Evolutionary conservation across 1,140 invertebrate genomes (phyloP).

Genomic region (Calycopis cecrops): DNA sequence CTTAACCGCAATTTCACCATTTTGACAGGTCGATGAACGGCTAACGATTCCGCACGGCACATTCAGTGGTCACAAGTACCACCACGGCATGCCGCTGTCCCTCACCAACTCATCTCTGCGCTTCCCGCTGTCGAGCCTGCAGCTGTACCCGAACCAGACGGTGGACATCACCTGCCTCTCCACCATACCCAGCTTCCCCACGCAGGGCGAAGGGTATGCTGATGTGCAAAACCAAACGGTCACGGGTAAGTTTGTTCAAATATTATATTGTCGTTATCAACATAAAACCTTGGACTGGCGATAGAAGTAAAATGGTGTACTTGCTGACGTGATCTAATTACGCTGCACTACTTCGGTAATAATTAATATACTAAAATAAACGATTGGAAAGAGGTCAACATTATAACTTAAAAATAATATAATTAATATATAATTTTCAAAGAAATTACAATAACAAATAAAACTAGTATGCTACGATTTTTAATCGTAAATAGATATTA

Average conservation of each 20-base stretch:
- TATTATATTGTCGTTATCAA: too few relatives aligned
- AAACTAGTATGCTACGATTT: too few relatives aligned
- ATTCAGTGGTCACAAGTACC: conserved; percentile 45
- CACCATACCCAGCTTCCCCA: conserved; percentile 82
- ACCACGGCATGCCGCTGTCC: conserved; percentile 55
- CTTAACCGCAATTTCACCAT: background rate
- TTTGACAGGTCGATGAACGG: conserved; percentile 59
- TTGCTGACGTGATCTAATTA: too few relatives aligned
- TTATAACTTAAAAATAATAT: too few relatives aligned
- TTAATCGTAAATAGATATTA: too few relatives aligned
- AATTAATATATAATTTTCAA: too few relatives aligned
- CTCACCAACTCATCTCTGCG: conserved; percentile 71
- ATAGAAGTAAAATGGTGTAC: too few relatives aligned
- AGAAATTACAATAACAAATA: too few relatives aligned
- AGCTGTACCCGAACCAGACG: conserved; percentile 78
- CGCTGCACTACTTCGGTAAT: too few relatives aligned
- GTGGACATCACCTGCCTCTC: conserved; percentile 82
- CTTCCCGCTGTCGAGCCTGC: conserved; percentile 79
- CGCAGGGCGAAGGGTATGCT: conserved; percentile 78
- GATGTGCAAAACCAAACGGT: conserved; percentile 81
- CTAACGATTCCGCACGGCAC: conserved; percentile 54
- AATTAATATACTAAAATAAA: too few relatives aligned
- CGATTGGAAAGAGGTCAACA: too few relatives aligned
- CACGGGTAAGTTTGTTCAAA: conserved; percentile 76
- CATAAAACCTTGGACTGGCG: too few relatives aligned